Base-by-base conservation (phyloP, 2,888 invertebrate species). In the Plebejus anna region DNA sequence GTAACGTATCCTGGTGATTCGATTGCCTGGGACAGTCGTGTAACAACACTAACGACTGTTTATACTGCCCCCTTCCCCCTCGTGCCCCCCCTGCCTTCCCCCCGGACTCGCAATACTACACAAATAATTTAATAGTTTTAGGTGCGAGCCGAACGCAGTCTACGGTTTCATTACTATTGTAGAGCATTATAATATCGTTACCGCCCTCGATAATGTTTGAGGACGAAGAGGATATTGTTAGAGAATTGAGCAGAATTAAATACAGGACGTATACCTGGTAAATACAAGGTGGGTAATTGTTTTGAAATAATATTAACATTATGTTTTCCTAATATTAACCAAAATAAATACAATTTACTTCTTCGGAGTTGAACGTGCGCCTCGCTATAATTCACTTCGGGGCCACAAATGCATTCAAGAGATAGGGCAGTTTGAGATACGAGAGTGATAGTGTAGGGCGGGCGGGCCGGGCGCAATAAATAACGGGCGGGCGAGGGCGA, bases 71-170 rank as follows among this genome's bases (percentile, higher is more conserved):
- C 81, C 55, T 16, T 16, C 55, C 51, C 13, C 51, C 51, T 13
- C 51, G 42, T 42, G 42, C 1, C 13, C 13, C 51, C 55, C 55
- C 55, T 55, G 4, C 51, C 13, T 11, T 80, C 82, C 82, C 78
- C 76, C 78, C 84, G 88, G 88, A 87, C 87, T 89, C 89, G 89
- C 91, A 91, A 89, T 89, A 92, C 92, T 90, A 93, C 91, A 86
- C 89, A 91, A 91, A 92, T 92, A 91, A 92, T 92, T 89, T 91
- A 90, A 90, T 91, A 91, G 90, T 88, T 76, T 72, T 86, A 85
- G 85, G 85, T 86, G 83, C 84, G 86, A 92, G 90, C 84, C 86
- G 82, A 90, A 81, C 78, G 88, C 89, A 91, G 91, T 79, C 82
- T 80, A 42, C 66, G 42, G 38, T 38, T 47, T 47, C 61, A 42